Conservation (phyloP, 2,888 invertebrate genomes). For the Agrotis clavis region DNA sequence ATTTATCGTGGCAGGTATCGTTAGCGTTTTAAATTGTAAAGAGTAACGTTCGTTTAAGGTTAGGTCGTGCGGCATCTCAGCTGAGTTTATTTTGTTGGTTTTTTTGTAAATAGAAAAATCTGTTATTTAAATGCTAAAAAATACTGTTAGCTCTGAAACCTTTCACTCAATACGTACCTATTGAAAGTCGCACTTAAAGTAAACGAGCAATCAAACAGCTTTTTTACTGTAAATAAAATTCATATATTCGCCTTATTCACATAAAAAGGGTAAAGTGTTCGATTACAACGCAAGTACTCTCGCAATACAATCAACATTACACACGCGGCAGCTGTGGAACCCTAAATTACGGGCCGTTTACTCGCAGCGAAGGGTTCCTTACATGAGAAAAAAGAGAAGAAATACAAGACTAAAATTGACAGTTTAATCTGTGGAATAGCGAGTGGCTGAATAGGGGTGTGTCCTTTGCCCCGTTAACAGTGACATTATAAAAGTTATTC, state of each 20-base stretch:
- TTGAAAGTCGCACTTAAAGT: conserved; percentile 15
- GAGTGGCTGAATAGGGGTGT: conserved; percentile 72
- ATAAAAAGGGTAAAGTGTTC: conserved; percentile 81
- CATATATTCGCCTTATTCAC: conserved; percentile 70
- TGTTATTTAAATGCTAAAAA: background rate
- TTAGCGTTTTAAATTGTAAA: conserved; percentile 54
- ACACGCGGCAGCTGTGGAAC: conserved; percentile 86
- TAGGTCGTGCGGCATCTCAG: conserved; percentile 18
- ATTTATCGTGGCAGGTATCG: conserved; percentile 65
- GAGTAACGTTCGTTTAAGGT: conserved; percentile 52
- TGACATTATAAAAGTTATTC: conserved; percentile 61
- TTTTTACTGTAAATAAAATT: conserved; percentile 58
- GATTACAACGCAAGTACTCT: conserved; percentile 75
- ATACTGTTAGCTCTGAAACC: background rate
- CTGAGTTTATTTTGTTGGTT: background rate
- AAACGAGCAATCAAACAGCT: conserved; percentile 34
- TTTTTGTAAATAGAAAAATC: background rate
- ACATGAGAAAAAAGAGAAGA: conserved; percentile 73
- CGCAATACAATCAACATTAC: conserved; percentile 90
- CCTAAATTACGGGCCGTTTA: conserved; percentile 87
- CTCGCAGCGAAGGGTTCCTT: conserved; percentile 83
- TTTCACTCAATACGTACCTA: background rate
- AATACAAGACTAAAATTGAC: conserved; percentile 84
- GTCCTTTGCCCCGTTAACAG: conserved; percentile 53
- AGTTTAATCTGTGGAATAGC: conserved; percentile 85